A percentile compares a stretch with the other conserved stretches of the same genome.
Evolutionary conservation across 2,797 vertebrate species (phyloP).

Genomic region (Pithecia hirsuta): DNA sequence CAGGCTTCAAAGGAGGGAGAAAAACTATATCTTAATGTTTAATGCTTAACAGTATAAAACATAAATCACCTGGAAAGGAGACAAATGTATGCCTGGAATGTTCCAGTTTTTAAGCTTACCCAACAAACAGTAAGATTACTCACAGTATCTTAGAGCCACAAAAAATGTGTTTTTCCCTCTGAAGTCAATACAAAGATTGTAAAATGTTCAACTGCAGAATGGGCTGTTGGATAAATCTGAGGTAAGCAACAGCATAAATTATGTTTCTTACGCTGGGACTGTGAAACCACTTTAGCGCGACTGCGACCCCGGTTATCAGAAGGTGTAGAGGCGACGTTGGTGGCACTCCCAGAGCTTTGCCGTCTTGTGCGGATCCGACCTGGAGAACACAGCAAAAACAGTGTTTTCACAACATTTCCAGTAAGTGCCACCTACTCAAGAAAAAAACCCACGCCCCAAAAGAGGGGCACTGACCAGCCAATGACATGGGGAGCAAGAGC

Average conservation of each 20-base stretch:
- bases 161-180: not conserved
- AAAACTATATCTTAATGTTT: constrained; percentile 6
- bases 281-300: constrained; percentile 97
- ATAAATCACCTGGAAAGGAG: not conserved
- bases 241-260: constrained; percentile 58
- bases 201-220: not conserved
- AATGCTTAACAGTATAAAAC: not conserved
- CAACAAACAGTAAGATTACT: not conserved
- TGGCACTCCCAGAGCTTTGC: constrained; percentile 93
- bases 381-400: constrained; percentile 77
- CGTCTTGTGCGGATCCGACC: constrained; percentile 96
- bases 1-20: not conserved
- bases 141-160: not conserved
- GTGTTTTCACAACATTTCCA: not conserved
- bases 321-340: constrained; percentile 87
- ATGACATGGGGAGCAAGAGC: not conserved
- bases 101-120: not conserved
- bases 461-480: not conserved
- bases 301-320: constrained; percentile 96
- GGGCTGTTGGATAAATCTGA: not conserved
- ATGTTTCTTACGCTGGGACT: constrained; percentile 94
- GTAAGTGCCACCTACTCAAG: not conserved
- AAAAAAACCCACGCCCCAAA: not conserved
- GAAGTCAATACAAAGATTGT: not conserved
- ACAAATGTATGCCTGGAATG: not conserved